These are phyloP conservation scores for Helogale parvula DNA, from an alignment of 2,113 vertebrate species.

Conservation along the genomic window DNA sequence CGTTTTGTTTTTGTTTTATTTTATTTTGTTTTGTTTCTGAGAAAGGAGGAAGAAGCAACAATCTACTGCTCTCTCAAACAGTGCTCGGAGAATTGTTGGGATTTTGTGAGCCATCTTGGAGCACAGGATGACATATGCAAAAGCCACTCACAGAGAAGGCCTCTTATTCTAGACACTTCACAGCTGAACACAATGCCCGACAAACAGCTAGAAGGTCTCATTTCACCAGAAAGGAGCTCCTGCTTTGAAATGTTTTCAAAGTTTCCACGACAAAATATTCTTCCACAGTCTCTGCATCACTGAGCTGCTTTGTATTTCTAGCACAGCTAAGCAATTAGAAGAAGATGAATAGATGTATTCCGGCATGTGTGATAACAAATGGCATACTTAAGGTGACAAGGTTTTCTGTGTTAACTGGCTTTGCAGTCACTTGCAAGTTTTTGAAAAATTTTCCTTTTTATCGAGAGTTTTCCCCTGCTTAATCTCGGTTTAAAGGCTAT, in stretches of 20 bases:
- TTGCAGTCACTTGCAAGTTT: slow-evolving; percentile 78
- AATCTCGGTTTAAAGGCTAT: slow-evolving; percentile 75
- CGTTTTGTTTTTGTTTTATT: not conserved
- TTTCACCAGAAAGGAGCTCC: slow-evolving; percentile 58
- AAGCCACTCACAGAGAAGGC: slow-evolving; percentile 6
- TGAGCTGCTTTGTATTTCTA: slow-evolving; percentile 73
- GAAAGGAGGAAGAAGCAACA: not conserved
- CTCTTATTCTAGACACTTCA: slow-evolving; percentile 54
- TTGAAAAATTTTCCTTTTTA: slow-evolving; percentile 79
- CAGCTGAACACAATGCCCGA: slow-evolving; percentile 42
- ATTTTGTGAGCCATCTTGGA: not conserved
- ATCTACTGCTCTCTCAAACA: not conserved
- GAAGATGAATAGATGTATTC: slow-evolving; percentile 79
- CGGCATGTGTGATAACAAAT: slow-evolving; percentile 75
- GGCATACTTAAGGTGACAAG: slow-evolving; percentile 78
- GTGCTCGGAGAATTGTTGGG: not conserved
- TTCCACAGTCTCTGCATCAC: slow-evolving; percentile 74
- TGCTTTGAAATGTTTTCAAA: slow-evolving; percentile 78
- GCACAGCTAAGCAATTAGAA: slow-evolving; percentile 79
- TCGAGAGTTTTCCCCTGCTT: slow-evolving; percentile 70
- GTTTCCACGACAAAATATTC: slow-evolving; percentile 80
- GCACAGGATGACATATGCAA: not conserved
- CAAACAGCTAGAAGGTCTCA: slow-evolving; percentile 61
- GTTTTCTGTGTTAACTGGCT: slow-evolving; percentile 80
- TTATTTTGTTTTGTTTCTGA: not conserved